Percentiles rank a stretch among this genome's conserved stretches.
Conservation (phyloP, 2,113 vertebrate species). For the Penelope pileata region DNA sequence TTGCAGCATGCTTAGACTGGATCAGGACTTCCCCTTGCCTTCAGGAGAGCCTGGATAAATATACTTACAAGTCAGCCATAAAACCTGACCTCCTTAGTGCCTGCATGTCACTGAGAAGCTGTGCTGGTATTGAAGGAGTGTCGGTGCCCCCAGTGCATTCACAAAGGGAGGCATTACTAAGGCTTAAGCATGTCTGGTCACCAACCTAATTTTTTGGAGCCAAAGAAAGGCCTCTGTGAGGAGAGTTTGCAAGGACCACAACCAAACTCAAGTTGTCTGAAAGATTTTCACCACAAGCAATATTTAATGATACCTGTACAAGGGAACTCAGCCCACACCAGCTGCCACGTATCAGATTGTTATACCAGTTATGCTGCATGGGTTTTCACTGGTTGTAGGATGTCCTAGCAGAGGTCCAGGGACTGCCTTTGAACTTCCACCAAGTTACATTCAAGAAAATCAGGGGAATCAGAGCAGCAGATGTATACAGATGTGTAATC, state of each 20-base stretch:
- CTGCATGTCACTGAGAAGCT: not conserved
- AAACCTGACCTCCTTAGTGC: not conserved
- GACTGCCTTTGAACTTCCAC: not conserved
- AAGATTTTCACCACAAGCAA: not conserved
- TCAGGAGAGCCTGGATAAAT: not conserved
- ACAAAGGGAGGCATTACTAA: not conserved
- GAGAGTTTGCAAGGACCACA: not conserved
- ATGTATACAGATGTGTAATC: not conserved
- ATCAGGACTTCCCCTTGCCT: not conserved
- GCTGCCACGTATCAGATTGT: rapidly evolving
- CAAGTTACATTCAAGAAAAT: not conserved
- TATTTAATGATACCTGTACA: not conserved
- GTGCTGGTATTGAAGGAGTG: not conserved
- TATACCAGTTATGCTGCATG: not conserved
- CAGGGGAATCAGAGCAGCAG: not conserved
- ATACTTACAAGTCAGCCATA: not conserved
- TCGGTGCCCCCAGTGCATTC: not conserved
- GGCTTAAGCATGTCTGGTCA: not conserved
- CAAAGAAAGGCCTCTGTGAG: not conserved
- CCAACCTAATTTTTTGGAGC: not conserved
- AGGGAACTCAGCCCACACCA: not conserved
- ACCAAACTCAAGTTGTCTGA: not conserved
- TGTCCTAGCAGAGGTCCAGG: not conserved
- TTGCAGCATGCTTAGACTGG: not conserved
- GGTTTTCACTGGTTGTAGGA: not conserved